phyloP scores from a whole-genome alignment of 2,113 vertebrate genomes.

The Petroica traversi region DNA sequence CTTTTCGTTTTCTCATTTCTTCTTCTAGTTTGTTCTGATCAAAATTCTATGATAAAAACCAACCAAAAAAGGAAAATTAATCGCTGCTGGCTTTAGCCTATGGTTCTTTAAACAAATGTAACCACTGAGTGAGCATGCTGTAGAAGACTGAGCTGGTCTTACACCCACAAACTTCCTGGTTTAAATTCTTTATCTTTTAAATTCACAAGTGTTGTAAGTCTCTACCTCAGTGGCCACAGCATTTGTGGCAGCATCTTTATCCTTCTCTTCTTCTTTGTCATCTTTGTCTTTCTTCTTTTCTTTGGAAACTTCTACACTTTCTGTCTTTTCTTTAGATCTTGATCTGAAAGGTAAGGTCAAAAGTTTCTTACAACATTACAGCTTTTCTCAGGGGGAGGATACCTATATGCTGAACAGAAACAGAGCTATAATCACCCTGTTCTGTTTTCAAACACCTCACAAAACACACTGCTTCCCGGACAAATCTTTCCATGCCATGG shows the following conservation, averaged over 20 bases:
- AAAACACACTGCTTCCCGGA: not conserved
- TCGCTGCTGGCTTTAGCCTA: not conserved
- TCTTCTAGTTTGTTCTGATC: constrained; percentile 98
- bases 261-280: constrained; percentile 95
- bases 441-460: not conserved
- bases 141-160: not conserved
- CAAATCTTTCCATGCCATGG: not conserved
- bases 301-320: constrained; percentile 79
- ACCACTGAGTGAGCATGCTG: not conserved
- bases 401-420: not conserved
- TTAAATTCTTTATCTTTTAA: not conserved
- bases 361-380: not conserved
- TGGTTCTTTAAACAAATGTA: not conserved
- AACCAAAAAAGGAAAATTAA: not conserved
- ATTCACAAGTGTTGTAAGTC: not conserved
- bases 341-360: constrained; percentile 65
- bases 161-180: not conserved
- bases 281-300: constrained; percentile 97
- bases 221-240: constrained; percentile 40
- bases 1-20: constrained; percentile 99
- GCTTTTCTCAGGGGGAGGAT: not conserved
- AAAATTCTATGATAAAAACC: constrained; percentile 82
- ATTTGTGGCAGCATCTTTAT: constrained; percentile 87
- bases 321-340: constrained; percentile 89
- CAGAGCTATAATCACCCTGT: not conserved